Base-by-base conservation (phyloP, 2,888 invertebrate genomes). In the Plebejus melissa region DNA sequence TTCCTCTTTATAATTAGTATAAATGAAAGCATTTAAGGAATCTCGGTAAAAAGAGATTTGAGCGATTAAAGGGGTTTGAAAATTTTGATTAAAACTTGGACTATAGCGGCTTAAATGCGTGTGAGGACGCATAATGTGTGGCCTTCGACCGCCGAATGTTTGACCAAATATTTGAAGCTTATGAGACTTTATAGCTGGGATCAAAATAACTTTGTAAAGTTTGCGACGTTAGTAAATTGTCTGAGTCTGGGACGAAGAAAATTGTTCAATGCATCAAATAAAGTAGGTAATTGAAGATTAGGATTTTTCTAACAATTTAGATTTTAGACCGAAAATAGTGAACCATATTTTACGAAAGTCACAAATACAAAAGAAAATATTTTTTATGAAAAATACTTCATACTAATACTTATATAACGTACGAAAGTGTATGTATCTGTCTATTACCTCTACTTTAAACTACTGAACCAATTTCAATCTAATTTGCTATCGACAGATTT, bases 101-200 rank as follows among this genome's bases (percentile, higher is more conserved):
- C 76, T 77, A 78, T 80, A 77, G 77, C 78, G 76, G 77, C 80
- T 80, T 80, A 78, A 76, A 79, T 75, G 80, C 78, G 76, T 80
- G 80, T 82, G 82, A 77, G 78, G 78, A 77, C 79, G 80, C 81
- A 81, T 80, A 79, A 81, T 79, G 76, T 76, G 74, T 50, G 74
- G 76, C 60, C 65, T 36, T 50, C 60, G 50, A n/a, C 57, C 36
- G 54, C 7, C 69, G 22, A 38, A 57, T 71, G 54, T 71, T 74
- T 60, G 74, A 76, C 69, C 74, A 70, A 77, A 78, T 76, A 74
- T 78, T 78, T 77, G 79, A 75, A 79, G 79, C 76, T 60, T 71
- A 60, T 58, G 75, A 58, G 41, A 32, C 54, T 65, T 65, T 13
- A 65, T 65, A 65, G 65, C 13, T 4, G 65, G 65, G 65, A 32